These are phyloP conservation scores for Philypnodon macrostomus DNA, from an alignment of 2,797 vertebrate species.

Conservation along the genomic window DNA sequence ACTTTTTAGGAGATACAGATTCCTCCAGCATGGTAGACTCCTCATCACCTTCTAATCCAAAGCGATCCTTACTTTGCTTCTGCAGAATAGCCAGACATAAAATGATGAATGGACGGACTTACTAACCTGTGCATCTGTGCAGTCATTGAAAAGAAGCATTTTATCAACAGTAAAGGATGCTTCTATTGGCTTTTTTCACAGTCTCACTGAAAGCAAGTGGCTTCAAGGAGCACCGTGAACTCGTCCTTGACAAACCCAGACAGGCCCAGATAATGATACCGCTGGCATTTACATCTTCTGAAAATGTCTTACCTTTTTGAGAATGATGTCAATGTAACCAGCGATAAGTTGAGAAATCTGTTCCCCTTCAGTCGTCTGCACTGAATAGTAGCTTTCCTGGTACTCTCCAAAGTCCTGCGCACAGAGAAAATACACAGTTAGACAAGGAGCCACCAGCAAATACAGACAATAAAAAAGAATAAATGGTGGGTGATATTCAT, in stretches of 20 bases:
- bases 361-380: conserved; percentile 97
- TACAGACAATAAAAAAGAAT: too few species aligned
- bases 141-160: conserved; percentile 1
- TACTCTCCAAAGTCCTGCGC: conserved; percentile 96
- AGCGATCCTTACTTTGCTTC: conserved; percentile 99
- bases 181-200: conserved; percentile 3
- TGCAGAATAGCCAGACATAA: conserved; percentile 52
- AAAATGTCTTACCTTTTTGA: conserved; percentile 89
- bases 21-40: conserved; percentile 99
- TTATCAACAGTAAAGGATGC: too few species aligned
- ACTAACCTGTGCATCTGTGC: too few species aligned
- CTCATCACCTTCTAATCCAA: conserved; percentile 96
- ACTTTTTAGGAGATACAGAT: conserved; percentile 99
- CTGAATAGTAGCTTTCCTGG: conserved; percentile 98
- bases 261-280: too few species aligned
- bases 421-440: conserved; percentile 14
- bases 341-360: conserved; percentile 99
- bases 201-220: too few species aligned
- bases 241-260: too few species aligned
- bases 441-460: too few species aligned
- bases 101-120: neutral
- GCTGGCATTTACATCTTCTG: too few species aligned
- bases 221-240: too few species aligned
- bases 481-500: too few species aligned
- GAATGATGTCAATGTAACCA: conserved; percentile 98